Evolutionary conservation across 2,113 vertebrate species (phyloP).

Genomic region (Zosterops japonicus): DNA sequence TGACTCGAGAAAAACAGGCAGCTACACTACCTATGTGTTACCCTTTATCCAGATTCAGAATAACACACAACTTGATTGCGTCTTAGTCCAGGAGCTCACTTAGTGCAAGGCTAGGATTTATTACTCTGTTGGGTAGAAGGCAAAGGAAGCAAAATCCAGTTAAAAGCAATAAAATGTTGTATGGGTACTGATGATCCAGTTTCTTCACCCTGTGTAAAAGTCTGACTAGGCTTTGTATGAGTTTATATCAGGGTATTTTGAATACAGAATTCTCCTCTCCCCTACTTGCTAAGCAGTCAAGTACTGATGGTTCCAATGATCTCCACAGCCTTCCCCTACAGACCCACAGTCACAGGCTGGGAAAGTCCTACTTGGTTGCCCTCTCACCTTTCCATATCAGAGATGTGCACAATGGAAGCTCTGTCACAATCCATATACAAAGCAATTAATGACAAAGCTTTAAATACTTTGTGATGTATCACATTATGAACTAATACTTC

Average conservation of each 20-base stretch:
- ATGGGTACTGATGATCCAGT: neutral
- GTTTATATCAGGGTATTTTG: neutral
- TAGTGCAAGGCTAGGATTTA: neutral
- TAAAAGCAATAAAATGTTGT: neutral
- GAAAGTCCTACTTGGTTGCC: neutral
- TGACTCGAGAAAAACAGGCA: conserved; percentile 4
- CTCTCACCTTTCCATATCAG: neutral
- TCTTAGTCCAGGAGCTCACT: neutral
- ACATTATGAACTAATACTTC: neutral
- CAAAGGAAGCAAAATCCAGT: neutral
- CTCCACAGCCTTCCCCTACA: neutral
- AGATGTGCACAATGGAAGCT: neutral
- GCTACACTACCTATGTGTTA: neutral
- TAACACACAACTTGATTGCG: neutral
- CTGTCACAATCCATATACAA: neutral
- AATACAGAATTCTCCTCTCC: neutral
- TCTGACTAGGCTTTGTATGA: neutral
- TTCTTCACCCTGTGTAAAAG: neutral
- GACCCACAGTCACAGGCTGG: neutral
- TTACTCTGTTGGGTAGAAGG: neutral
- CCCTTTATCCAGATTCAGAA: neutral
- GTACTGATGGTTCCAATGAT: neutral
- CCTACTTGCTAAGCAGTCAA: neutral
- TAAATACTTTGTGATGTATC: neutral
- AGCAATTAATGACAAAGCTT: neutral